A percentile compares a stretch with the other conserved stretches of the same genome.
Evolutionary conservation across 2,888 invertebrate species (phyloP).

Genomic region (Syrphus vitripennis): DNA sequence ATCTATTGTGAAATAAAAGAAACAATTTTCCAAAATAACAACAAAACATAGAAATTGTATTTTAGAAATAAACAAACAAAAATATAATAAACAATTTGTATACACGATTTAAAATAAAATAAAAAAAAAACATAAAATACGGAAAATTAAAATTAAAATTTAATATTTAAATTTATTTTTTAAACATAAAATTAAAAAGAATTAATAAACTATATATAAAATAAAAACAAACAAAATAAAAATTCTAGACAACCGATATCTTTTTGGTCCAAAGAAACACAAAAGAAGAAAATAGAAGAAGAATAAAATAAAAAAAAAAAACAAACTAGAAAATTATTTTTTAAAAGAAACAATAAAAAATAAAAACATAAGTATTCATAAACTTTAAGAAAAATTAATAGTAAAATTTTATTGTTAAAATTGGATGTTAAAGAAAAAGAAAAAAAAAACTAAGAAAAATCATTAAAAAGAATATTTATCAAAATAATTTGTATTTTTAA

Average conservation of each 20-base stretch:
- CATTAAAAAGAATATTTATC: constrained; percentile 24
- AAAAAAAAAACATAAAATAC: not conserved
- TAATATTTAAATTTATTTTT: constrained; percentile 65
- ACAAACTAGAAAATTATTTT: constrained; percentile 44
- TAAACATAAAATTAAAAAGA: not conserved
- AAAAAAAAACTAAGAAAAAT: not conserved
- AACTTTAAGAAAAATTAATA: not conserved
- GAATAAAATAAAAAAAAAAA: constrained; percentile 7
- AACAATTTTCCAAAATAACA: constrained; percentile 11
- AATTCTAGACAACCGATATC: constrained; percentile 46
- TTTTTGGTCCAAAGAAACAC: constrained; percentile 61
- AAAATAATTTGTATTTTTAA: constrained; percentile 51
- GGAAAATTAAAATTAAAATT: constrained; percentile 42
- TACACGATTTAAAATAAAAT: not conserved
- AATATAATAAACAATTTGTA: constrained; percentile 9
- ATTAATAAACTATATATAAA: not conserved
- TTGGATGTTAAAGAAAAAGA: constrained; percentile 34
- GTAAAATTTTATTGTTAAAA: constrained; percentile 55
- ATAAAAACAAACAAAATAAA: constrained; percentile 5
- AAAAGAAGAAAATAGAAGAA: not conserved
- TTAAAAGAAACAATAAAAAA: constrained; percentile 27
- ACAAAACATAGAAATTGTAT: constrained; percentile 11
- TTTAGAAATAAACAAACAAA: not conserved
- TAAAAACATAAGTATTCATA: constrained; percentile 13
- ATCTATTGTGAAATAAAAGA: not conserved